Percentiles rank a stretch among this genome's conserved stretches.
Conservation (phyloP, 2,113 vertebrate species). For the Orycteropus afer region DNA sequence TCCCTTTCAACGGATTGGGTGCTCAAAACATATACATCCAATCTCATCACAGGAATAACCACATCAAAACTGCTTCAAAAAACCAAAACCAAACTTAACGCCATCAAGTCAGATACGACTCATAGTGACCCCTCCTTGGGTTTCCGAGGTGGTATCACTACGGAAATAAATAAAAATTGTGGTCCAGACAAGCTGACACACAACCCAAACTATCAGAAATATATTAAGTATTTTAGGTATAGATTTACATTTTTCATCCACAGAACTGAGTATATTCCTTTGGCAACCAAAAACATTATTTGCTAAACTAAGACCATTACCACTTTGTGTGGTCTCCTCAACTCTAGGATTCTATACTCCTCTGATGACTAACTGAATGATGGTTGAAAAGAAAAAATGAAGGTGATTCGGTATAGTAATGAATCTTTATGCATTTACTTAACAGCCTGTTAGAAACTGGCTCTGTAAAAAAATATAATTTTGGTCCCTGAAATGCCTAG, state of each 20-base stretch:
- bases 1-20: too few relatives aligned
- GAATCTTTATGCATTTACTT: not conserved
- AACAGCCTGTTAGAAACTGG: not conserved
- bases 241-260: not conserved
- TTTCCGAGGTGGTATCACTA: too few relatives aligned
- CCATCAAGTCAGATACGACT: too few relatives aligned
- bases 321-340: not conserved
- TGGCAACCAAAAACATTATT: not conserved
- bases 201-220: too few relatives aligned
- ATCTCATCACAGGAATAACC: too few relatives aligned
- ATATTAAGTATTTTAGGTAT: not conserved
- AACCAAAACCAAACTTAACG: too few relatives aligned
- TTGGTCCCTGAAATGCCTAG: not conserved
- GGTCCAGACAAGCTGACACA: too few relatives aligned
- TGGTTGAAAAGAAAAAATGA: not conserved
- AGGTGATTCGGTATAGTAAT: not conserved
- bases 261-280: not conserved
- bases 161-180: too few relatives aligned
- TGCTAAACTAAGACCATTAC: not conserved
- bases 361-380: not conserved
- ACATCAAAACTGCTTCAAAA: too few relatives aligned
- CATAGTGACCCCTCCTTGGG: too few relatives aligned
- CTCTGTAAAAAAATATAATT: not conserved
- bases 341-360: not conserved
- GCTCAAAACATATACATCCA: too few relatives aligned